Evolutionary conservation across 2,888 invertebrate species (phyloP).

Genomic region (Drosophila rellima): DNA sequence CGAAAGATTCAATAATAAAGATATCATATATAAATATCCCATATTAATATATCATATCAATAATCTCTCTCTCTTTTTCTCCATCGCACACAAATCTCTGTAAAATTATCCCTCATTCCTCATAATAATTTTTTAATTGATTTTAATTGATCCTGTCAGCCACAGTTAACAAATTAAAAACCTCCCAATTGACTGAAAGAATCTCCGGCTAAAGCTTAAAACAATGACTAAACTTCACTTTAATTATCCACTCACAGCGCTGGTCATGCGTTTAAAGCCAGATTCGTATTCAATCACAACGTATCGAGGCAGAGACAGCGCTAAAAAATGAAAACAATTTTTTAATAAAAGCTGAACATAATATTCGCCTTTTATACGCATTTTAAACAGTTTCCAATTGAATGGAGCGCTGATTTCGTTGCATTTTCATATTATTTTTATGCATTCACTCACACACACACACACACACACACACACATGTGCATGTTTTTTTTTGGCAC

Average conservation of each 20-base stretch:
- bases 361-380: conserved; percentile 71
- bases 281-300: conserved; percentile 3
- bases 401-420: conserved; percentile 70
- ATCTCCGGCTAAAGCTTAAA: neutral
- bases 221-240: conserved; percentile 15
- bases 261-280: conserved; percentile 16
- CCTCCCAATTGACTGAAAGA: conserved; percentile 1
- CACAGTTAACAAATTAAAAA: neutral
- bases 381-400: conserved; percentile 76
- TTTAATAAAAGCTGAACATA: conserved; percentile 21
- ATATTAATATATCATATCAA: neutral
- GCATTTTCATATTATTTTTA: conserved; percentile 61
- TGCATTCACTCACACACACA: conserved; percentile 16
- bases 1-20: too few species aligned
- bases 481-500: conserved; percentile 27
- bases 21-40: too few species aligned
- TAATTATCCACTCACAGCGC: conserved; percentile 14
- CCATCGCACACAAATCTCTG: neutral
- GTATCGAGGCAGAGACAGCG: neutral
- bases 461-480: neutral
- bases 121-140: neutral
- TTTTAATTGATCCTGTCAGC: neutral
- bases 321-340: conserved; percentile 12
- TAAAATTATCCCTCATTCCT: too few species aligned
- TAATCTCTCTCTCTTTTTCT: neutral